These are phyloP conservation scores for Brachirus orientalis DNA, from an alignment of 2,113 vertebrate species.

Conservation along the genomic window DNA sequence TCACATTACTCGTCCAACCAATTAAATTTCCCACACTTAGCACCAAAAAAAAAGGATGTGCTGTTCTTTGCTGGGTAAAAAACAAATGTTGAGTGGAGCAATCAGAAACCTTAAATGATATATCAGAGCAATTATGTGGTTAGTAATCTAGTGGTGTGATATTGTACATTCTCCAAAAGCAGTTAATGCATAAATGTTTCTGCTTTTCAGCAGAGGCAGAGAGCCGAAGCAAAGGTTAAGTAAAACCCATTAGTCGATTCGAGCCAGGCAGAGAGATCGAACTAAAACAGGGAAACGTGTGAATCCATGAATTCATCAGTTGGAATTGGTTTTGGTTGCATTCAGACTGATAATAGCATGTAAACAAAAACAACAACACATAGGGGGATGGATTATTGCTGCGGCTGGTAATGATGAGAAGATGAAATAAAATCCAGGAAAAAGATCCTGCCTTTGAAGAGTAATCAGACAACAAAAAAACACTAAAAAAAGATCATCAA, in stretches of 20 bases:
- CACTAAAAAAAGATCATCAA: no score
- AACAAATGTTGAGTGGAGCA: neutral
- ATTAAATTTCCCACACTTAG: neutral
- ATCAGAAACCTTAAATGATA: constrained; percentile 1
- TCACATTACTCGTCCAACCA: constrained; percentile 1
- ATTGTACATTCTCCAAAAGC: constrained; percentile 17
- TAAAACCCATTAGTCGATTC: neutral
- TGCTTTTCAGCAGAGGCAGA: constrained; percentile 3
- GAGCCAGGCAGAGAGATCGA: neutral
- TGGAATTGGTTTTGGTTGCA: neutral
- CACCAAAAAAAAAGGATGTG: neutral
- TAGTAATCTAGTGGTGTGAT: constrained; percentile 11
- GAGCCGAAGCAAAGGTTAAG: constrained; percentile 12
- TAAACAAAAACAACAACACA: no score
- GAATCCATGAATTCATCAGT: neutral
- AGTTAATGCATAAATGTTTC: constrained; percentile 7
- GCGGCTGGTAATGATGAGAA: neutral
- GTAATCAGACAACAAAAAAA: no score
- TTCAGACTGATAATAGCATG: neutral
- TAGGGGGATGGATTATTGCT: neutral
- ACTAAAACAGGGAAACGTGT: neutral
- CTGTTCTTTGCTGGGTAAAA: neutral
- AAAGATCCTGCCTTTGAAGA: no score
- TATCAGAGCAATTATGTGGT: constrained; percentile 15
- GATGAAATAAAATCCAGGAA: no score